Evolutionary conservation across 2,113 vertebrate genomes (phyloP), one percentile per base, ranked within the genome.

Genomic region (Psephotus haematonotus): DNA sequence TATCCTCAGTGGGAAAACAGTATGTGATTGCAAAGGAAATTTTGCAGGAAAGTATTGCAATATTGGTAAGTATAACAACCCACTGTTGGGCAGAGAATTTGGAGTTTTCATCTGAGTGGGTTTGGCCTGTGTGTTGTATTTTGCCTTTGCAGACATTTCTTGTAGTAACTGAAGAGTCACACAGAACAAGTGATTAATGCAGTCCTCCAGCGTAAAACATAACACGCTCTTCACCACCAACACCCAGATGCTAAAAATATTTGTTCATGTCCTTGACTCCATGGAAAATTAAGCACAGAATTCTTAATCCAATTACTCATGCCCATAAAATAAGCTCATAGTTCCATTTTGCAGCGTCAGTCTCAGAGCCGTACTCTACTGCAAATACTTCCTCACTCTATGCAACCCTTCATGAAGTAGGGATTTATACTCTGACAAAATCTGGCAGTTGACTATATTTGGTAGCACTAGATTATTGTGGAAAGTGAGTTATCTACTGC

Each of bases 11-110:
- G 96, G 98, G 39, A 95, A 97, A 90, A 97, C 91, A 2, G 97
- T 99, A 43, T 99, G 99, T 15, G 95, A 96, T 88, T 99, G 99
- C 91, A 98, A 96, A 35, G 39, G 29, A 4, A 96, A 95, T 81
- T 98, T 92, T n/a, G 92, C 93, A 1, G 99, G 99, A 11, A 97
- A 97, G 18, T 88, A 98, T 33, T 99, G 99, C 65, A 98, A 98
- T 97, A 94, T 99, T 2, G 98, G 99, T 99, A 97, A 99, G 99
- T 97, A 20, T 6, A 43, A 28, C 8, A 80, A 23, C 10, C 23
- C 37, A 23, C 15, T 9, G 5, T 4, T 0, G 4, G 29, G 35
- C 23, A 65, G n/a, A 46, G 17, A 82, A 39, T 44, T 27, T 35
- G n/a, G 28, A 35, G 5, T 43, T 91, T 82, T 76, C 41, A 33